A percentile compares a stretch with the other conserved stretches of the same genome.
Evolutionary conservation across 2,888 invertebrate species (phyloP).

Genomic region (Platynereis dumerilii): DNA sequence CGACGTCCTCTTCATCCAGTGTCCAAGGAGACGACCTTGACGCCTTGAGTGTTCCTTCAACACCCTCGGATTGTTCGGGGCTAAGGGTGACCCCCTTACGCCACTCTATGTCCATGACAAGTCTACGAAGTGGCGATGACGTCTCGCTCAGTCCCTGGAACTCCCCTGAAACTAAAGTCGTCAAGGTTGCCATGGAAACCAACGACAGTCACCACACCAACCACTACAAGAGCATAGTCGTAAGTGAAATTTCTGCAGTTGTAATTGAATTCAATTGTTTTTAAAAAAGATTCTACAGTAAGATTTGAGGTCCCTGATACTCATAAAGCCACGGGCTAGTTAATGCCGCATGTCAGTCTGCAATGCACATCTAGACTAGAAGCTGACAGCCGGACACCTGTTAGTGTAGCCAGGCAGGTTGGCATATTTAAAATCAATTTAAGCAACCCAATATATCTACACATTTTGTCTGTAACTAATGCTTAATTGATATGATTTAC

Average conservation of each 20-base stretch:
- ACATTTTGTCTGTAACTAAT: too few relatives aligned
- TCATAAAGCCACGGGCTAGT: neutral
- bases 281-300: neutral
- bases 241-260: constrained; percentile 19
- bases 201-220: constrained; percentile 29
- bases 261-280: neutral
- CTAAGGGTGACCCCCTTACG: constrained; percentile 14
- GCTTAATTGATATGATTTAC: too few relatives aligned
- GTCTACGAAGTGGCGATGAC: constrained; percentile 26
- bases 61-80: constrained; percentile 4
- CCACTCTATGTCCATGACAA: constrained; percentile 34
- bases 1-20: constrained; percentile 10
- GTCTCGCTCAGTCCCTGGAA: constrained; percentile 24
- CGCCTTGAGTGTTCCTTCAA: constrained; percentile 24
- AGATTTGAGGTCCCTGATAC: neutral
- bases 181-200: constrained; percentile 35
- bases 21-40: constrained; percentile 10
- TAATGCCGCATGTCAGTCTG: neutral
- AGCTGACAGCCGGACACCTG: too few relatives aligned
- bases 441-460: too few relatives aligned
- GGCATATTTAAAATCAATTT: too few relatives aligned
- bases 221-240: constrained; percentile 36
- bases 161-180: constrained; percentile 31
- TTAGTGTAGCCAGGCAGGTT: too few relatives aligned
- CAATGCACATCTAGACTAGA: too few relatives aligned